Base-by-base conservation (phyloP, 2,113 vertebrate species). In the Cololabis saira region DNA sequence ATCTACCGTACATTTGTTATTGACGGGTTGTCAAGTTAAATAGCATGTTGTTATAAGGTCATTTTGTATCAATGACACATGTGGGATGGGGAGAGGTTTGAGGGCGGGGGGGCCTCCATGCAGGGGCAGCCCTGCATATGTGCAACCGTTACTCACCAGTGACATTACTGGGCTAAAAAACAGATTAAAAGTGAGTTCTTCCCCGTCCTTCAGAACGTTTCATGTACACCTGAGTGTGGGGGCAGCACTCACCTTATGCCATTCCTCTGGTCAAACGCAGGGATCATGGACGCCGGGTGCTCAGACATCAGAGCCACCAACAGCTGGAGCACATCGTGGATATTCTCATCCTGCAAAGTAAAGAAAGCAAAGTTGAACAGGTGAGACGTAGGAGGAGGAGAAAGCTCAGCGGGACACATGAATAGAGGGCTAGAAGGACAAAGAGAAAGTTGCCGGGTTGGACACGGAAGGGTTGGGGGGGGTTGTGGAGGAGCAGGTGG, bases 211-310 rank as follows among this genome's bases (percentile, higher is more conserved):
- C 47, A 18, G n/a, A 19, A 17, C 18, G 18, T n/a, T n/a, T n/a
- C n/a, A n/a, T n/a, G n/a, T 37, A 18, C 4, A 18, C 40, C 15
- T 8, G 12, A 22, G 27, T 64, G 17, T 69, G 67, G 55, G 53
- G 15, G 30, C n/a, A 21, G 42, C 15, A 66, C 87, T 94, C 90
- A 99, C 98, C 98, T 95, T 94, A 99, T 99, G 76, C 98, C 98
- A 63, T 98, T 99, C 76, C 98, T 95, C 91, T 99, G 98, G 91
- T 99, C 98, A 83, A 99, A 99, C 7, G 98, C 97, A 48, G 98
- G 98, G 86, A 99, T 99, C 98, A 99, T 99, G 69, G 98, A 99
- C 9, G 98, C 97, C 17, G 98, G 98, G 61, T 99, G 98, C 78
- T 99, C 98, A 4, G 98, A 99, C 98, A 99, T 98, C 16, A 99